Conservation (phyloP, 2,797 vertebrate genomes). For the Huso huso region DNA sequence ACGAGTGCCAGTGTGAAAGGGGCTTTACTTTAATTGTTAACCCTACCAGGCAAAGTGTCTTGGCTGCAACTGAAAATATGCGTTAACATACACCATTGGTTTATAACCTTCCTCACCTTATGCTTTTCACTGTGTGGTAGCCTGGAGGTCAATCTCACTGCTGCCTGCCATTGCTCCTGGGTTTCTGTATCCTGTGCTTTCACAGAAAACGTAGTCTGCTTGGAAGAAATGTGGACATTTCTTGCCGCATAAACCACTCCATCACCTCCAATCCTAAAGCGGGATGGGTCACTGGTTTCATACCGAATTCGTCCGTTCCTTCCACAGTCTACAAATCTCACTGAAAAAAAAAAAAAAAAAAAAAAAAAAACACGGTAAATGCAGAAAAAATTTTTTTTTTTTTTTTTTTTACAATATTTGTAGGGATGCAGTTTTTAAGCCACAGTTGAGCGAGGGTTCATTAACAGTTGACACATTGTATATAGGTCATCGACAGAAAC, state of each 20-base stretch:
- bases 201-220: conserved; percentile 51
- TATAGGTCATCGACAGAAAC: too few relatives aligned
- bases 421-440: too few relatives aligned
- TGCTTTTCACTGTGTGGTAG: conserved; percentile 25
- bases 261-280: conserved; percentile 77
- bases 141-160: conserved; percentile 60
- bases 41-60: too few relatives aligned
- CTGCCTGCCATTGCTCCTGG: conserved; percentile 76
- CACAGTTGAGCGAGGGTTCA: too few relatives aligned
- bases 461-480: too few relatives aligned
- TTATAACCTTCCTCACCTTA: conserved; percentile 37
- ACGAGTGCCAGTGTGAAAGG: too few relatives aligned
- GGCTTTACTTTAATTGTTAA: too few relatives aligned
- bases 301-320: conserved; percentile 64
- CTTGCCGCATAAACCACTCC: conserved; percentile 75
- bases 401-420: too few relatives aligned
- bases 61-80: too few relatives aligned
- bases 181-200: conserved; percentile 72
- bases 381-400: too few relatives aligned
- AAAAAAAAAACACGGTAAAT: too few relatives aligned
- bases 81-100: too few relatives aligned
- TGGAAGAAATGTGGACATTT: conserved; percentile 54
- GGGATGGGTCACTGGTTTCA: conserved; percentile 74
- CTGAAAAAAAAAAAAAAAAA: conserved; percentile 42
- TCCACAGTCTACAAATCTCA: conserved; percentile 78